Percentiles rank a stretch among this genome's conserved stretches.
Evolutionary conservation across 2,797 vertebrate genomes (phyloP).

Genomic region (Microchirus variegatus): DNA sequence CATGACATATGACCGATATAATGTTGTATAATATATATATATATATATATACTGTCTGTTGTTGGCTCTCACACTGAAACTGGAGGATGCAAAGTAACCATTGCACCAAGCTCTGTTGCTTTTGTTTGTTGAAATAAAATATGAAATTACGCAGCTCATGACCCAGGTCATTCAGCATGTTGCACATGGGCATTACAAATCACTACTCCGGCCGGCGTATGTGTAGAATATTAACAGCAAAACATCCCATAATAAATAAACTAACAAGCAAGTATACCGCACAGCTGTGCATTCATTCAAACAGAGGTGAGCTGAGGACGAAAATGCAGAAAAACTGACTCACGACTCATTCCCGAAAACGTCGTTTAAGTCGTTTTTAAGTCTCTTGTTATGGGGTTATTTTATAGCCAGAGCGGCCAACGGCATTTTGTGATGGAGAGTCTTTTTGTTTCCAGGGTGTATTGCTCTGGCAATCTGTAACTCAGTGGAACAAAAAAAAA

Average conservation of each 20-base stretch:
- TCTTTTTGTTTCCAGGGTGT: neutral
- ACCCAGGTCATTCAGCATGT: neutral
- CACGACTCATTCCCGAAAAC: neutral
- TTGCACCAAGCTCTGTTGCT: neutral
- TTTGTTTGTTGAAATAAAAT: neutral
- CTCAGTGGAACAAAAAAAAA: no score
- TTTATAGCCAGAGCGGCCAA: conserved; percentile 1
- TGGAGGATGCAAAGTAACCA: no score
- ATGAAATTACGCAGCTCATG: conserved; percentile 4
- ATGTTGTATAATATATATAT: neutral
- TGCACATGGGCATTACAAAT: conserved; percentile 1
- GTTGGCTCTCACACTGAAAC: no score
- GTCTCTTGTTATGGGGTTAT: neutral
- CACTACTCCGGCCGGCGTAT: neutral
- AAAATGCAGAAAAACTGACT: conserved; percentile 2
- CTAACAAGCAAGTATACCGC: neutral
- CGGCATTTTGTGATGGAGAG: neutral
- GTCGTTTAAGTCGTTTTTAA: no score
- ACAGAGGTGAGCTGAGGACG: neutral
- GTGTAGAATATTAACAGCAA: conserved; percentile 20
- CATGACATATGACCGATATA: neutral
- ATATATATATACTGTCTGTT: neutral
- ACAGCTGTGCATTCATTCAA: neutral
- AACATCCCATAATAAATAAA: conserved; percentile 24
- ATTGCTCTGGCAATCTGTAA: conserved; percentile 4